Conservation (phyloP, 1,140 invertebrate species). For the Drosophila busckii region DNA sequence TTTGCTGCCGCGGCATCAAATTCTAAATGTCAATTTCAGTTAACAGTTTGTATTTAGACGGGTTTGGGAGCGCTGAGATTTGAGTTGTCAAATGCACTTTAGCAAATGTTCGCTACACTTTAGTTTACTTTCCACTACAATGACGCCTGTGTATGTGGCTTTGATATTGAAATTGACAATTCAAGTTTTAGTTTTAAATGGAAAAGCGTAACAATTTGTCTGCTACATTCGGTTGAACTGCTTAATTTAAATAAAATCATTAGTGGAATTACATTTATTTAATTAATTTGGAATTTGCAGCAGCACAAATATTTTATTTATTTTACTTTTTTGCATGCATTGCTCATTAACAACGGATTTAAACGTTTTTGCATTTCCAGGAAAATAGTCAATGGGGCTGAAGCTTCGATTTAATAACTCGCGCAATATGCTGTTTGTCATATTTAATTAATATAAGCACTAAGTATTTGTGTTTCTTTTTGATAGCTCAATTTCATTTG, state of each 20-base stretch:
- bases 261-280: no score
- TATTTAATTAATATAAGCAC: conserved; percentile 49
- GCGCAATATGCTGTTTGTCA: conserved; percentile 65
- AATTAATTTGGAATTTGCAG: no score
- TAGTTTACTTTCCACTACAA: not conserved
- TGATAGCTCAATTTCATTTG: no score
- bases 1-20: no score
- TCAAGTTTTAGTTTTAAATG: no score
- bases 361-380: not conserved
- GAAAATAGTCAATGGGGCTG: no score
- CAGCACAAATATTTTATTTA: no score
- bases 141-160: no score
- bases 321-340: not conserved
- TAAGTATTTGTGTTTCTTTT: not conserved
- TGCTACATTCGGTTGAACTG: no score
- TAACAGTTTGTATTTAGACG: conserved; percentile 8
- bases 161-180: no score
- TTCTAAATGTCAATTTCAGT: conserved; percentile 62
- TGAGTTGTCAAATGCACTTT: conserved; percentile 64
- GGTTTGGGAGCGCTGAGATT: not conserved
- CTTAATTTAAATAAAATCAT: no score
- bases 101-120: conserved; percentile 37
- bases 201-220: no score
- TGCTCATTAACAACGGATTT: conserved; percentile 13
- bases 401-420: conserved; percentile 68